Conservation (phyloP, 2,888 invertebrate species). For the Troides aeacus region DNA sequence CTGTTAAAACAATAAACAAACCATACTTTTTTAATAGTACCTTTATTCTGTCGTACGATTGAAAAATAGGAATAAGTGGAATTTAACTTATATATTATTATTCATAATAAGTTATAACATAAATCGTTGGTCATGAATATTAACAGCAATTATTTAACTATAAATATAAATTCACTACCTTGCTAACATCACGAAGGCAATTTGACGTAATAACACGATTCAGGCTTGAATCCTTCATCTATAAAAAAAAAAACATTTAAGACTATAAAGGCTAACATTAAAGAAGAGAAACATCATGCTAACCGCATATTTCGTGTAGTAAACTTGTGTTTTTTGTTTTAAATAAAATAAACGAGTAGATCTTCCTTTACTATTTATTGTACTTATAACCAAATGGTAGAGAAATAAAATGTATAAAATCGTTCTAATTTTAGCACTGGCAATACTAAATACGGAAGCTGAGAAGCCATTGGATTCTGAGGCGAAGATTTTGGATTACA, state of each 20-base stretch:
- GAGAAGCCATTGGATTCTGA: neutral
- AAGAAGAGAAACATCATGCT: neutral
- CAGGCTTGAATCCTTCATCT: neutral
- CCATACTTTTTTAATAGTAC: too few relatives aligned
- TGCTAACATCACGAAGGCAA: neutral
- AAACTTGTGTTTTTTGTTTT: conserved; percentile 14
- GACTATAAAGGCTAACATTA: conserved; percentile 17
- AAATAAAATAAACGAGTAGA: neutral
- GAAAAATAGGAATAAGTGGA: too few relatives aligned
- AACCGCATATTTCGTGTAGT: neutral
- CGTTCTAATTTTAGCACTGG: conserved; percentile 1
- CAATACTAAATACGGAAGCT: neutral
- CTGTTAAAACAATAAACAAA: too few relatives aligned
- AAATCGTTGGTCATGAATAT: too few relatives aligned
- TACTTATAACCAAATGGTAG: neutral
- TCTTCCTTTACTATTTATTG: neutral
- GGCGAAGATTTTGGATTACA: conserved; percentile 9
- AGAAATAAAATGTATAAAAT: conserved; percentile 8
- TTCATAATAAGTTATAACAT: too few relatives aligned
- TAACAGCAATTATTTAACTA: too few relatives aligned
- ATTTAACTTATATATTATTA: too few relatives aligned
- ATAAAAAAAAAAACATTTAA: conserved; percentile 14
- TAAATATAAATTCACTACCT: neutral
- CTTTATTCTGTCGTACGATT: too few relatives aligned
- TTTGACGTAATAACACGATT: conserved; percentile 9